phyloP scores from a whole-genome alignment of 2,113 vertebrate genomes.

The Triplophysa dalaica region DNA sequence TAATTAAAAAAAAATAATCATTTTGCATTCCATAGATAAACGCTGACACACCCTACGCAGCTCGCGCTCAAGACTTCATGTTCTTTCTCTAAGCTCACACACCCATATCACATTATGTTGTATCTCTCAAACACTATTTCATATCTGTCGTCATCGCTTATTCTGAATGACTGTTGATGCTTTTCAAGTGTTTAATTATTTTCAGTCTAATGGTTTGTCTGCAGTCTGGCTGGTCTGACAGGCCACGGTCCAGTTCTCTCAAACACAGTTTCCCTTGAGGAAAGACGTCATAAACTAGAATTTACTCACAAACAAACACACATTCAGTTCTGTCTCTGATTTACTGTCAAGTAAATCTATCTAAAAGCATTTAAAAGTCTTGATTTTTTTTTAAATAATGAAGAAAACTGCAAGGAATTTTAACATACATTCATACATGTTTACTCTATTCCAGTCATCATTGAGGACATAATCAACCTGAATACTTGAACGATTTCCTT shows the following conservation, averaged over 20 bases:
- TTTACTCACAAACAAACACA: too few species aligned
- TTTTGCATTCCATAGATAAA: background rate
- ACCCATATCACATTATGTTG: background rate
- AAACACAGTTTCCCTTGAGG: background rate
- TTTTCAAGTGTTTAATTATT: background rate
- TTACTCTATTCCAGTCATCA: too few species aligned
- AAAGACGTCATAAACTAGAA: background rate
- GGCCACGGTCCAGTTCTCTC: too few species aligned
- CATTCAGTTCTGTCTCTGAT: background rate
- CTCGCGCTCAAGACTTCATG: background rate
- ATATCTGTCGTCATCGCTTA: background rate
- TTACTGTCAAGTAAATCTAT: background rate
- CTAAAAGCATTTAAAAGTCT: background rate
- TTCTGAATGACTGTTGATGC: background rate
- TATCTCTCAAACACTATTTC: background rate
- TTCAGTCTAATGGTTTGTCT: background rate
- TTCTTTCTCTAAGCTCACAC: conserved; percentile 3
- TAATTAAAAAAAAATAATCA: background rate
- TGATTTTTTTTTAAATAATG: background rate
- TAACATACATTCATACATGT: too few species aligned
- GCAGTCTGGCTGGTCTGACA: background rate
- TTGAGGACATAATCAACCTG: too few species aligned
- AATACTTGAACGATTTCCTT: too few species aligned
- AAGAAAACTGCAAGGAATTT: too few species aligned
- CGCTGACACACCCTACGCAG: background rate